Percentiles rank a stretch among this genome's conserved stretches.
phyloP scores from a whole-genome alignment of 2,888 invertebrate species.

The Morpho achilles region DNA sequence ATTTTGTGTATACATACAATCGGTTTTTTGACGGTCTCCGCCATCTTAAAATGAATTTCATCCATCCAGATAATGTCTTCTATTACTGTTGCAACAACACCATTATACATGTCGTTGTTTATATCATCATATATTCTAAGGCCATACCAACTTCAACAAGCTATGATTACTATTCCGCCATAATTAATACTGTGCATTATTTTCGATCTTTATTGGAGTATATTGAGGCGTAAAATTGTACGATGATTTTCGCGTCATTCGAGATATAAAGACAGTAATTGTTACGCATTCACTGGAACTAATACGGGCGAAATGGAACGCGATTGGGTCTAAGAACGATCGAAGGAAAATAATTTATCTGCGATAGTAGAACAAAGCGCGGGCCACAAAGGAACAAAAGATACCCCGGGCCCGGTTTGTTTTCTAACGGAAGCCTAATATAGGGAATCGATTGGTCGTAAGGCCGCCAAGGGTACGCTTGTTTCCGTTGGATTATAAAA shows the following conservation, averaged over 20 bases:
- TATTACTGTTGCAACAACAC: no score
- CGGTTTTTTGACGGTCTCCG: no score
- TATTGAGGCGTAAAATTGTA: slow-evolving; percentile 69
- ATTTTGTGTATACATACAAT: no score
- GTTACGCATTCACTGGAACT: slow-evolving; percentile 77
- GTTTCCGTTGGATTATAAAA: slow-evolving; percentile 51
- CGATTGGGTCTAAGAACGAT: slow-evolving; percentile 70
- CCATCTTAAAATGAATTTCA: no score
- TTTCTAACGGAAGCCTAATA: slow-evolving; percentile 72
- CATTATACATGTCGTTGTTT: no score
- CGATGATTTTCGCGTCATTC: slow-evolving; percentile 76
- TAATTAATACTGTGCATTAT: no score
- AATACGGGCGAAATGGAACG: slow-evolving; percentile 76
- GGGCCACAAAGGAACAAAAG: slow-evolving; percentile 70
- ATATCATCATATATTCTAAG: no score
- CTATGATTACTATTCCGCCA: no score
- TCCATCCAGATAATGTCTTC: no score
- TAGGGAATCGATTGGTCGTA: slow-evolving; percentile 69
- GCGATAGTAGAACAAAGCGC: slow-evolving; percentile 72
- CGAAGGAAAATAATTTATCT: slow-evolving; percentile 76
- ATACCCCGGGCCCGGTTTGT: slow-evolving; percentile 60
- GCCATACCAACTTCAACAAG: no score
- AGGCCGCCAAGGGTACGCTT: slow-evolving; percentile 51
- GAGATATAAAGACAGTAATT: slow-evolving; percentile 74
- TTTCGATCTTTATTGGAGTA: no score